Evolutionary conservation across 2,888 invertebrate genomes (phyloP).

Genomic region (Listrodromus nycthemerus): DNA sequence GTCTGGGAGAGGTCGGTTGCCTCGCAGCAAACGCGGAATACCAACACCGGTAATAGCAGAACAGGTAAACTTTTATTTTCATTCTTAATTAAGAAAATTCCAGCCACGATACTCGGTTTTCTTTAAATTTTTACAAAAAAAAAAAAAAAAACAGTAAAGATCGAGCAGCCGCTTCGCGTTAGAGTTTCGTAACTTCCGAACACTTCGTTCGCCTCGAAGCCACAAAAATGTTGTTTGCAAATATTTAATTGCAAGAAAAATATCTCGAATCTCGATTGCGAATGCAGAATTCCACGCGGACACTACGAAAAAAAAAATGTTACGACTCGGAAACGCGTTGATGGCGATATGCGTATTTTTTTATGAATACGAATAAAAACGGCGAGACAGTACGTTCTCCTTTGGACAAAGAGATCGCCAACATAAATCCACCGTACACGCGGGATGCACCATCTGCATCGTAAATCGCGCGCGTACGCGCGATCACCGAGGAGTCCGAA

Average conservation of each 20-base stretch:
- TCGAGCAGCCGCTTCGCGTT: no score
- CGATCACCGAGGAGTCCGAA: slow-evolving; percentile 48
- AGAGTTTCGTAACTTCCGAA: slow-evolving; percentile 3
- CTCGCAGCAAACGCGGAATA: background rate
- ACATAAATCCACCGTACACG: slow-evolving; percentile 60
- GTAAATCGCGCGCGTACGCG: slow-evolving; percentile 59
- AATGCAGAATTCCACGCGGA: background rate
- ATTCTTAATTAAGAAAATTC: no score
- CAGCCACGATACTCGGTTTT: background rate
- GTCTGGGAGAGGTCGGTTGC: no score
- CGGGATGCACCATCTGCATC: slow-evolving; percentile 62
- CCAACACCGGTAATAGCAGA: background rate
- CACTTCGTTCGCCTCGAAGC: background rate
- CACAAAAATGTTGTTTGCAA: no score
- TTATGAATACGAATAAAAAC: slow-evolving; percentile 57
- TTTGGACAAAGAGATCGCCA: slow-evolving; percentile 48
- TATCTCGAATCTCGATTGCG: background rate
- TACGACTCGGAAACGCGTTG: slow-evolving; percentile 7
- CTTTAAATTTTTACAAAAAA: background rate
- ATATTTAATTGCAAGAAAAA: slow-evolving; percentile 20
- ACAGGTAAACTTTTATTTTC: no score
- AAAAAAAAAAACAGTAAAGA: no score
- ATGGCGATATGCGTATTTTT: slow-evolving; percentile 37
- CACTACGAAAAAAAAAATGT: slow-evolving; percentile 17
- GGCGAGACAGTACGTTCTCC: slow-evolving; percentile 36